phyloP scores from a whole-genome alignment of 1,140 invertebrate genomes.

The Zaprionus ornatus region DNA sequence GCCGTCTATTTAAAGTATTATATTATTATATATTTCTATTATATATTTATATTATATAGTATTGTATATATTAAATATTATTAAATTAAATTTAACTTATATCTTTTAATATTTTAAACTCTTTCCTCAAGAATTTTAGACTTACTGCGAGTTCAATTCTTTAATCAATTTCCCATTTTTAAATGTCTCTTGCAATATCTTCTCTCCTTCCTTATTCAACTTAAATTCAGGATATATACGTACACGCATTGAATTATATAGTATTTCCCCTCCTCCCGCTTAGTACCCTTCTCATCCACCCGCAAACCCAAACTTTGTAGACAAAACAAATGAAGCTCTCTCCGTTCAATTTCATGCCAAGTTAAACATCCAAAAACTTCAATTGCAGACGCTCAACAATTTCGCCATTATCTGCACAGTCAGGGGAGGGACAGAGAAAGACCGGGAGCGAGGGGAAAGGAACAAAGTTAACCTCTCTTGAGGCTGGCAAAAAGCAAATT shows the following conservation, averaged over 20 bases:
- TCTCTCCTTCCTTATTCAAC: neutral
- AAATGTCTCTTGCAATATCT: neutral
- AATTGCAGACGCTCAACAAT: constrained; percentile 67
- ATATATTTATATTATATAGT: neutral
- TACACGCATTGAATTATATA: constrained; percentile 1
- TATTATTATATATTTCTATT: no score
- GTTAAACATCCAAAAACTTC: constrained; percentile 71
- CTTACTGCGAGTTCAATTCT: neutral
- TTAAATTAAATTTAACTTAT: neutral
- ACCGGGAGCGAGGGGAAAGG: no score
- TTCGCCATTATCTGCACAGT: constrained; percentile 48
- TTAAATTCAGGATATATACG: neutral
- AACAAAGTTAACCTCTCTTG: neutral
- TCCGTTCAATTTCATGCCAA: constrained; percentile 75
- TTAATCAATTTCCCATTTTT: neutral
- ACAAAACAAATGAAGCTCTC: constrained; percentile 45
- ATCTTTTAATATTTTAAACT: neutral
- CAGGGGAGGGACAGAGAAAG: neutral
- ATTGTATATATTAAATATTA: neutral
- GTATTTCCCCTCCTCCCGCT: neutral
- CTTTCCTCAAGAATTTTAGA: neutral
- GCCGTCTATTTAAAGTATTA: no score
- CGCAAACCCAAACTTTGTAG: constrained; percentile 48
- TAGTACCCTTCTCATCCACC: neutral
- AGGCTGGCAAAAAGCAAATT: constrained; percentile 64